A percentile compares a stretch with the other conserved stretches of the same genome.
phyloP scores from a whole-genome alignment of 2,113 vertebrate species.

The Ceyx melanurus region DNA sequence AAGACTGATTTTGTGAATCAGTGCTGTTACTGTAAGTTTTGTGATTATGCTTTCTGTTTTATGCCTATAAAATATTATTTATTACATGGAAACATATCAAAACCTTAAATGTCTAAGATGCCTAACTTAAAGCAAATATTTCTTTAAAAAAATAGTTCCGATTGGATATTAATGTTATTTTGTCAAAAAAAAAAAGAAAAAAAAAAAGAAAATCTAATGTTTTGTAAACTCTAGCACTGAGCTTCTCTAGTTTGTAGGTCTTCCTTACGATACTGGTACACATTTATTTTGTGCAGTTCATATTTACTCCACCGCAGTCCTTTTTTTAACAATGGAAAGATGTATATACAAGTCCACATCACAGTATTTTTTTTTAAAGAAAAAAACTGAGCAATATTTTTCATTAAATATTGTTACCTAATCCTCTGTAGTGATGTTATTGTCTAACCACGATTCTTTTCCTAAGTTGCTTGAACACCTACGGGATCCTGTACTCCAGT shows the following conservation, averaged over 20 bases:
- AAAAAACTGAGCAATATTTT: slow-evolving; percentile 76
- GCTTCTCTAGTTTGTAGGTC: slow-evolving; percentile 76
- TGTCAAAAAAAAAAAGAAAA: slow-evolving; percentile 43
- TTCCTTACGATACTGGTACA: slow-evolving; percentile 73
- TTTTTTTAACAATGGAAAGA: slow-evolving; percentile 64
- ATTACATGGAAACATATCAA: slow-evolving; percentile 76
- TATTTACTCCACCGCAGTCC: slow-evolving; percentile 59
- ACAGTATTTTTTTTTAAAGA: slow-evolving; percentile 72
- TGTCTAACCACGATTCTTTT: slow-evolving; percentile 68
- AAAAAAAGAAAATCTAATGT: slow-evolving; percentile 44
- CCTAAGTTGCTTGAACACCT: slow-evolving; percentile 52
- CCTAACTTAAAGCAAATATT: slow-evolving; percentile 65
- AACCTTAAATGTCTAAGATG: slow-evolving; percentile 62
- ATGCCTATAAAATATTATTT: slow-evolving; percentile 75
- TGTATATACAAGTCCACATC: slow-evolving; percentile 74
- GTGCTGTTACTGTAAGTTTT: slow-evolving; percentile 64
- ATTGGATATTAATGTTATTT: slow-evolving; percentile 70
- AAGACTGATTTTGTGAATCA: slow-evolving; percentile 77
- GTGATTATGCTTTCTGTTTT: slow-evolving; percentile 74
- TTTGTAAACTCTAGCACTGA: slow-evolving; percentile 66
- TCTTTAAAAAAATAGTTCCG: slow-evolving; percentile 67
- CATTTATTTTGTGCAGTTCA: slow-evolving; percentile 67
- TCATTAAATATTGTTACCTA: slow-evolving; percentile 75
- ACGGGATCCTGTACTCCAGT: slow-evolving; percentile 53
- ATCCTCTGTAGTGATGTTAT: slow-evolving; percentile 71